Evolutionary conservation across 2,888 invertebrate genomes (phyloP).

Genomic region (Drosophila limbata): DNA sequence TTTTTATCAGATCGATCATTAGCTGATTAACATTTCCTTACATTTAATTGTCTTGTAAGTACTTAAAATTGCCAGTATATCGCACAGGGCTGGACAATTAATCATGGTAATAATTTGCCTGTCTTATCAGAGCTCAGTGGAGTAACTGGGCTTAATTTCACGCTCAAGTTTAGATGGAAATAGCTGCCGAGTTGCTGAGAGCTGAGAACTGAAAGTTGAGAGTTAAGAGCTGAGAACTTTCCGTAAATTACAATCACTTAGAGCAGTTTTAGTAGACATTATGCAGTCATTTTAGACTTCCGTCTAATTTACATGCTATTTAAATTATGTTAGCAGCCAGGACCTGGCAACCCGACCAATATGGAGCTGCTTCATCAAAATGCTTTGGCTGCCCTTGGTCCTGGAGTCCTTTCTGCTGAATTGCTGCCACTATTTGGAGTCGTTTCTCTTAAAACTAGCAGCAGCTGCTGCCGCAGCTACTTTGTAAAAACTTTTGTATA

Average conservation of each 20-base stretch:
- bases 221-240: conserved; percentile 48
- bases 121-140: conserved; percentile 11
- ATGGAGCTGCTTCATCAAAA: conserved; percentile 77
- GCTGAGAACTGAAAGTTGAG: conserved; percentile 41
- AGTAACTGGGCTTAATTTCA: conserved; percentile 33
- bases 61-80: not conserved
- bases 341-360: conserved; percentile 51
- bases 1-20: not conserved
- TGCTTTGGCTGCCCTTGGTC: conserved; percentile 52
- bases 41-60: not conserved
- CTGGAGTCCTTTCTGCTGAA: conserved; percentile 44
- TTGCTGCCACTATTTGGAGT: conserved; percentile 44
- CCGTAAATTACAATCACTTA: conserved; percentile 81
- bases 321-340: conserved; percentile 73
- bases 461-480: conserved; percentile 70
- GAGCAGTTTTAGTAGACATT: conserved; percentile 78
- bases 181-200: conserved; percentile 19
- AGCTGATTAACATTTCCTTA: not conserved
- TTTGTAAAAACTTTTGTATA: conserved; percentile 79
- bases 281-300: conserved; percentile 80
- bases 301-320: conserved; percentile 82
- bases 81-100: conserved; percentile 11
- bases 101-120: conserved; percentile 32
- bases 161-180: conserved; percentile 42
- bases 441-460: conserved; percentile 69